Evolutionary conservation across 2,888 invertebrate species (phyloP).

Genomic region (Idaea biselata): DNA sequence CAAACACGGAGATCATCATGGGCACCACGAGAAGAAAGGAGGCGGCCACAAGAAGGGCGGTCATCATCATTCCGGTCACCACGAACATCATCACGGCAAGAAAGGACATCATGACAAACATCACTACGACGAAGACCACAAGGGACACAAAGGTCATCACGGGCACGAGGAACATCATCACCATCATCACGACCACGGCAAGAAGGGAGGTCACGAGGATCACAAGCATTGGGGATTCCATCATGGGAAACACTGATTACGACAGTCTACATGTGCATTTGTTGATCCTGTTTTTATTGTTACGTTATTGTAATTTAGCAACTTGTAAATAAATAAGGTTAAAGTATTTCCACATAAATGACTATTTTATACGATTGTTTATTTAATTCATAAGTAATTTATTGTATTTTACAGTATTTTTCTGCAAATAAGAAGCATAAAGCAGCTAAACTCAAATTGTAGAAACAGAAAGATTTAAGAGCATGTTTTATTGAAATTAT

Average conservation of each 20-base stretch:
- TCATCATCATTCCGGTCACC: slow-evolving; percentile 87
- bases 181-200: slow-evolving; percentile 87
- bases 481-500: too few relatives aligned
- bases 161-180: slow-evolving; percentile 88
- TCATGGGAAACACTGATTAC: slow-evolving; percentile 75
- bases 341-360: neutral
- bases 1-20: slow-evolving; percentile 89
- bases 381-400: neutral
- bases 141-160: slow-evolving; percentile 89
- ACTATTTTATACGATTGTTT: neutral
- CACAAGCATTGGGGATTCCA: slow-evolving; percentile 88
- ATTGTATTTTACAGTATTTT: neutral
- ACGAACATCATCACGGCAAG: slow-evolving; percentile 88
- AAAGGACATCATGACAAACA: slow-evolving; percentile 91
- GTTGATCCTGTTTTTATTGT: slow-evolving; percentile 47
- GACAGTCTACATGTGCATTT: slow-evolving; percentile 38
- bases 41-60: slow-evolving; percentile 91
- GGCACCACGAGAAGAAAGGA: slow-evolving; percentile 88
- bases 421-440: neutral
- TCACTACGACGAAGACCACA: slow-evolving; percentile 90
- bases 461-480: too few relatives aligned
- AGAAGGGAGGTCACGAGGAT: slow-evolving; percentile 88
- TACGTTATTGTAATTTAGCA: slow-evolving; percentile 49
- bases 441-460: too few relatives aligned
- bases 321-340: slow-evolving; percentile 64